Evolutionary conservation across 2,797 vertebrate genomes (phyloP), one percentile per base, ranked within the genome.

Genomic region (Intellagama lesueurii): DNA sequence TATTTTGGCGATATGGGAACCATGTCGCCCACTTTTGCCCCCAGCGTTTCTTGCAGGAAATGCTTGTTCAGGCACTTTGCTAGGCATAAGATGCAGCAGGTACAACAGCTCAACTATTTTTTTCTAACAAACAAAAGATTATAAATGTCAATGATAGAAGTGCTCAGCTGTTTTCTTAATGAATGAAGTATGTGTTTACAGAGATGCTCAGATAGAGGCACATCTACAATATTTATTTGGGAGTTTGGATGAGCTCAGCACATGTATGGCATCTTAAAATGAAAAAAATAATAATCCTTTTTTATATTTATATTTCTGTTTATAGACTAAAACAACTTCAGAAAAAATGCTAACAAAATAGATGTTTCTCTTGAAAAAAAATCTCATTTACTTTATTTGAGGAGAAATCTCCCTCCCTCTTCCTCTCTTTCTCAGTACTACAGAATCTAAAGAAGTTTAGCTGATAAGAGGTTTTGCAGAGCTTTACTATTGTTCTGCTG

Each of bases 401-500:
- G 68, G 69, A 81, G 26, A 56, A 56, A 56, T 56, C 52, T 56
- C 52, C 52, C 52, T 56, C 52, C 52, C 52, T 56, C 52, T 56
- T 1, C 32, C n/a, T n/a, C n/a, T 60, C 47, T 17, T 4, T 80
- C 26, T 14, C 44, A 9, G 35, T 32, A 75, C 64, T 88, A 66
- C 11, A 66, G 22, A 82, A 64, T 14, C 73, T 17, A 73, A 52
- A 81, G 69, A 73, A 88, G 12, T 35, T 52, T 75, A 19, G 12
- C 49, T 64, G 70, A 64, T 82, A 88, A 88, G 69, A 64, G 87
- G 68, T 82, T 88, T 82, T 75, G 22, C 11, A 30, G 30, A 66
- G 69, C 52, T 88, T 88, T 88, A 52, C 81, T 73, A 73, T 86
- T 77, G 28, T 68, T 87, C 66, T 80, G 85, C 69, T 88, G 78